Evolutionary conservation across 2,888 invertebrate species (phyloP), one percentile per base, ranked within the genome.

Genomic region (Phaonia tiefii): DNA sequence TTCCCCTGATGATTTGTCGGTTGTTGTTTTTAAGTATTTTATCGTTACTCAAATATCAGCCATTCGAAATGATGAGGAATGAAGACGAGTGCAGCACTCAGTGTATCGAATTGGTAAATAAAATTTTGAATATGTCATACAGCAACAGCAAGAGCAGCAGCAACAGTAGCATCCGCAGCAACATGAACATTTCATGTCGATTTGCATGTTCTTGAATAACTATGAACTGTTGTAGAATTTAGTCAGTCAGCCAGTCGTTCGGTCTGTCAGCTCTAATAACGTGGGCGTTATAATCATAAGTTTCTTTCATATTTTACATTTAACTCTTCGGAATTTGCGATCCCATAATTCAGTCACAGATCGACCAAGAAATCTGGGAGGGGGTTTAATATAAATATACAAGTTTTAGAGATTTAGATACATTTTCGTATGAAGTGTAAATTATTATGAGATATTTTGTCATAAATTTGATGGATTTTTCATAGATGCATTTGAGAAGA

Each of bases 271-370:
- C 10, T 8, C 26, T 76, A 80, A 80, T 80, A 74, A 44, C 65
- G 80, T 80, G 71, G 80, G 80, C 80, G 80, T 80, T 46, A 60
- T 70, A 70, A 71, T 74, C 20, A 22, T 25, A 20, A 25, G 51
- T 60, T 70, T 70, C 25, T 11, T 31, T 4, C 65, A 67, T 31
- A 31, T 31, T 69, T 78, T 69, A 39, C 54, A 63, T 8, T 10
- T n/a, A 31, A 31, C 3, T 31, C 31, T 31, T 31, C 8, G 8
- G 31, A 31, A 31, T 5, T 8, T 31, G 31, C 8, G 3, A 69
- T 20, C 8, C 13, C 63, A 63, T 63, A 22, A 39, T 42, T 63
- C 63, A 42, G 8, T 22, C 13, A 20, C 63, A 0, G 7, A 11
- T 15, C 22, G 39, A 11, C 49, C n/a, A 11, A 49, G 51, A 7